Evolutionary conservation across 2,888 invertebrate species (phyloP), one percentile per base, ranked within the genome.

Genomic region (Nycteola revayana): DNA sequence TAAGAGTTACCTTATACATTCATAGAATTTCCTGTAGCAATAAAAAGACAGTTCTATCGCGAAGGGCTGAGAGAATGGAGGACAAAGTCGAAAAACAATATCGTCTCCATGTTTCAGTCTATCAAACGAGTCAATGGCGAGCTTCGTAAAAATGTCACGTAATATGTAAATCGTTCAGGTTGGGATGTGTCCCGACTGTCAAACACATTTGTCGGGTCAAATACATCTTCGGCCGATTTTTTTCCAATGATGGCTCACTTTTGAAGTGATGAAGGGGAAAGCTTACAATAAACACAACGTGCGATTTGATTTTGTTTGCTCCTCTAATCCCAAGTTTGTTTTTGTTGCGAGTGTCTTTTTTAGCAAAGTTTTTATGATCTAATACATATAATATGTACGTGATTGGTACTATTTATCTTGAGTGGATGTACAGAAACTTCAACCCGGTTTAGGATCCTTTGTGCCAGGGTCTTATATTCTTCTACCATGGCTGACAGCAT

Each of bases 131-230:
- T 86, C 86, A 84, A 88, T 85, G 82, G 71, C 57, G 75, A 75
- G 68, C 70, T 86, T 69, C 65, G 77, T 67, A 87, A 88, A 83
- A 85, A 68, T 80, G 78, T 86, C 87, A 87, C 87, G 87, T 88
- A 83, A 75, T 86, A 88, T 88, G 86, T 87, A 88, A 87, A 88
- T 81, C 82, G 85, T 80, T 78, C 77, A 84, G 83, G 82, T 82
- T 75, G 82, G 73, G 76, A 82, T 86, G 87, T 79, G 86, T 76
- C 72, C 71, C 75, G 84, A 85, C 83, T 87, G 84, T 80, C 84
- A 86, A 85, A 78, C 62, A 59, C 84, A 84, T 66, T 75, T 70
- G 75, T 63, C 53, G 67, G 60, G 65, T 68, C 61, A 67, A 67
- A 76, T 71, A 75, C 70, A 76, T 79, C 77, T 75, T 61, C 41